Conservation (phyloP, 2,888 invertebrate genomes). For the Caenorhabditis sulstoni region DNA sequence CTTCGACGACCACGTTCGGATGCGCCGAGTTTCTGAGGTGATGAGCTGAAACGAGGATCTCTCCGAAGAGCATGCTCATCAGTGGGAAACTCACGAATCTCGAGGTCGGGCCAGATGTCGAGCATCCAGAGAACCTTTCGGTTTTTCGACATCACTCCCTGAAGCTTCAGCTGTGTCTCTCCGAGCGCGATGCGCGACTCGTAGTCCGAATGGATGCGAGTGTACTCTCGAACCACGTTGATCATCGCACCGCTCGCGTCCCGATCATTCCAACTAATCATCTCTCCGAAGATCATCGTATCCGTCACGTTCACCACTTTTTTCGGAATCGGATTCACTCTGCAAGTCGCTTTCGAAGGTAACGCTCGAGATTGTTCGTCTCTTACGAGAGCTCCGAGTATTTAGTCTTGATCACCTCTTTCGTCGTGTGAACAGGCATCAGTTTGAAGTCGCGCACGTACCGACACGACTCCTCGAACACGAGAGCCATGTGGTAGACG, state of each 20-base stretch:
- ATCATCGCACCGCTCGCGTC: not conserved
- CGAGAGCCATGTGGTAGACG: constrained; percentile 16
- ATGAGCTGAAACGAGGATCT: constrained; percentile 8
- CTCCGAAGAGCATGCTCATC: too few relatives aligned
- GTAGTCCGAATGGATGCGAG: not conserved
- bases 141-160: constrained; percentile 44
- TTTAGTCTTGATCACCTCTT: not conserved
- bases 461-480: constrained; percentile 12
- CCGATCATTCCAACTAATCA: not conserved
- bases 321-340: not conserved
- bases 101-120: constrained; percentile 38
- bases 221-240: not conserved
- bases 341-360: too few relatives aligned
- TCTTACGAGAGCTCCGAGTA: not conserved
- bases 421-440: constrained; percentile 3
- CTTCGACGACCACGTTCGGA: constrained; percentile 31
- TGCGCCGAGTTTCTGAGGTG: constrained; percentile 12
- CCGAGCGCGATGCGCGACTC: constrained; percentile 13
- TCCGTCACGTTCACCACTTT: not conserved
- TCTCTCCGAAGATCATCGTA: constrained; percentile 13
- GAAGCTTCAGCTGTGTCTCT: constrained; percentile 22
- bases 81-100: constrained; percentile 31
- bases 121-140: constrained; percentile 41
- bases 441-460: constrained; percentile 19
- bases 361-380: too few relatives aligned